Evolutionary conservation across 2,797 vertebrate species (phyloP), one percentile per base, ranked within the genome.

Genomic region (Phataginus tetradactyla): DNA sequence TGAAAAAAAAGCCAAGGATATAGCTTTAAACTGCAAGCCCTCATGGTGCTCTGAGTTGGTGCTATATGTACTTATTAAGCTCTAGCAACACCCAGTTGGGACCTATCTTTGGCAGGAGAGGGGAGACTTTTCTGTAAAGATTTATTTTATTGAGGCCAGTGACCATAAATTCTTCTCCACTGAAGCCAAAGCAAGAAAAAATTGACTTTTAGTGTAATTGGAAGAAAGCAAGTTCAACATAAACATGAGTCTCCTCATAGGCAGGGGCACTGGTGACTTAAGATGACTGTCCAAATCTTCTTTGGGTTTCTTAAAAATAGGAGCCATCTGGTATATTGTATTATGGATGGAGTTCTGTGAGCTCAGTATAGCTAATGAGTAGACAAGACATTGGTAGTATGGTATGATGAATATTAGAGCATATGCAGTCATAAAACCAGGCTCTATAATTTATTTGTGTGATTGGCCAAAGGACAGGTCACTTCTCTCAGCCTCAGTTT

Each of bases 401-500:
- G 4, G 7, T 94, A 90, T 94, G 29, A 90, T 90, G 20, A 21
- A 14, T 63, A 55, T 77, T 81, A 68, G 34, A 75, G 6, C 23
- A 51, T 57, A 66, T 81, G 17, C n/a, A 34, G 14, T 92, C 17
- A 78, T 39, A 90, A 92, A 21, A 80, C 49, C 11, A 68, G 51
- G 42, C 39, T 96, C n/a, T 42, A 72, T 72, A 87, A 90, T 97
- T 87, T 92, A 71, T 92, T 87, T 97, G 21, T 95, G 27, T 93
- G 80, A 81, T 15, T 96, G 55, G 11, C 18, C 81, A 57, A 88
- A 94, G 53, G 42, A 87, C 39, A 74, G 42, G 17, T 55, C 14
- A 39, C n/a, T 25, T 93, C 27, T 75, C 25, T 91, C 29, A 95
- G 64, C 45, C 45, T 86, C 51, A 69, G 15, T 85, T 85, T 94